phyloP scores from a whole-genome alignment of 2,797 vertebrate species.

The Lagorchestes hirsutus region DNA sequence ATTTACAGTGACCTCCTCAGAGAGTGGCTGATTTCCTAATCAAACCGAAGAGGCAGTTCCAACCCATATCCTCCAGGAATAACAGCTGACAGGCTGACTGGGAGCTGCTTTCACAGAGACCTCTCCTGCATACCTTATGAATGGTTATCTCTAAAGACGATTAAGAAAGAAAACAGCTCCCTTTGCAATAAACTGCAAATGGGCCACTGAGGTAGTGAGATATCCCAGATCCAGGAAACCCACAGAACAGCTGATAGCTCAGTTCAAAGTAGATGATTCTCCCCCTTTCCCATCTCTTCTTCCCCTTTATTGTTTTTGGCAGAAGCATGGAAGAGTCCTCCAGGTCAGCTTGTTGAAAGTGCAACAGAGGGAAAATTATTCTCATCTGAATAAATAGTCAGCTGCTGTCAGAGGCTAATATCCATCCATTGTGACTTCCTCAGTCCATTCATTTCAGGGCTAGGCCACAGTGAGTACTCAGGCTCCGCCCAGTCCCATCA shows the following conservation, averaged over 20 bases:
- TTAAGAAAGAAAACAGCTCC: conserved; percentile 60
- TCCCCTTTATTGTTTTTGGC: conserved; percentile 83
- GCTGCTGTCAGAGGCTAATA: conserved; percentile 72
- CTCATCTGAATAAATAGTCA: conserved; percentile 85
- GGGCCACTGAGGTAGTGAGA: conserved; percentile 41
- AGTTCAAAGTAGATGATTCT: conserved; percentile 48
- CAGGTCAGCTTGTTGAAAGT: conserved; percentile 79
- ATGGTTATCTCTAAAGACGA: conserved; percentile 60
- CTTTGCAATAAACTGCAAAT: conserved; percentile 48
- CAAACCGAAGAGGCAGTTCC: neutral
- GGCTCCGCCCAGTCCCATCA: neutral
- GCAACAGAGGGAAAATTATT: conserved; percentile 83
- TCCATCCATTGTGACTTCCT: conserved; percentile 64
- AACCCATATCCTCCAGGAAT: conserved; percentile 12
- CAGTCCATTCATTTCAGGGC: neutral
- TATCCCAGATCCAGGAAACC: conserved; percentile 67
- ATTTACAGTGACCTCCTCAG: neutral
- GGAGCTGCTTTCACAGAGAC: neutral
- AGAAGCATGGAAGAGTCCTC: conserved; percentile 46
- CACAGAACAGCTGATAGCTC: conserved; percentile 72
- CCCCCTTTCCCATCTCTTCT: conserved; percentile 42
- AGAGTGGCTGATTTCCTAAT: conserved; percentile 20
- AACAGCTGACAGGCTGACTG: neutral
- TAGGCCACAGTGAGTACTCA: conserved; percentile 43
- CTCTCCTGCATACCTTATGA: conserved; percentile 21